Conservation (phyloP, 2,888 invertebrate genomes). For the Lapara coniferarum region DNA sequence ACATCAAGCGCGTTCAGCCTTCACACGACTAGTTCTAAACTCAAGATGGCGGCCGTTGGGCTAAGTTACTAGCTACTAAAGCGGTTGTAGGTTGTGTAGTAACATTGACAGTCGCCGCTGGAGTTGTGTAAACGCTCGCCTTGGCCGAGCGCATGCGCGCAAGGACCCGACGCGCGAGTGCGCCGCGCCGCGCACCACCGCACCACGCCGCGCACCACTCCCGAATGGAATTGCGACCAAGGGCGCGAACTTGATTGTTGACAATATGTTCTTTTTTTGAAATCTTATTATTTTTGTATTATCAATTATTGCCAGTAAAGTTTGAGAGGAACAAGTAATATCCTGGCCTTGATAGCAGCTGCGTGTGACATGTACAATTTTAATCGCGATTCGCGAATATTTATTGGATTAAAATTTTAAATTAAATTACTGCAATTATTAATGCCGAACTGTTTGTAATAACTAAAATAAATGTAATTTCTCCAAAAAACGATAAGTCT, state of each 20-base stretch:
- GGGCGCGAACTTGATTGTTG: conserved; percentile 62
- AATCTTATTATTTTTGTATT: conserved; percentile 20
- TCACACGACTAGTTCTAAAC: conserved; percentile 53
- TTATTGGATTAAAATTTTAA: not conserved
- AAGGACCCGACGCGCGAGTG: conserved; percentile 57
- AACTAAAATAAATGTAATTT: not conserved
- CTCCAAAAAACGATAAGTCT: conserved; percentile 15
- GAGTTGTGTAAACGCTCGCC: conserved; percentile 66
- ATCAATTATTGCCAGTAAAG: not conserved
- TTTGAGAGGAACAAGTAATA: not conserved
- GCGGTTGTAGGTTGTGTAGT: conserved; percentile 69
- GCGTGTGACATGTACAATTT: not conserved
- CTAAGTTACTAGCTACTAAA: conserved; percentile 36
- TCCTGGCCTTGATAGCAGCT: not conserved
- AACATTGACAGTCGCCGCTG: conserved; percentile 71
- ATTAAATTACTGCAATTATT: not conserved
- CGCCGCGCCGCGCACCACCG: conserved; percentile 34
- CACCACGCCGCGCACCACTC: conserved; percentile 37
- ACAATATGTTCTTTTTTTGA: conserved; percentile 28
- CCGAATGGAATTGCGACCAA: conserved; percentile 46
- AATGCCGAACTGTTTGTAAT: not conserved
- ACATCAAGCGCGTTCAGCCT: conserved; percentile 39
- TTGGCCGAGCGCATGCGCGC: conserved; percentile 69
- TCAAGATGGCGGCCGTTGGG: conserved; percentile 61
- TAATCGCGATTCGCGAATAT: not conserved